Conservation (phyloP, 35 echinoderm and acorn worm species). For the Holothuria glaberrima region DNA sequence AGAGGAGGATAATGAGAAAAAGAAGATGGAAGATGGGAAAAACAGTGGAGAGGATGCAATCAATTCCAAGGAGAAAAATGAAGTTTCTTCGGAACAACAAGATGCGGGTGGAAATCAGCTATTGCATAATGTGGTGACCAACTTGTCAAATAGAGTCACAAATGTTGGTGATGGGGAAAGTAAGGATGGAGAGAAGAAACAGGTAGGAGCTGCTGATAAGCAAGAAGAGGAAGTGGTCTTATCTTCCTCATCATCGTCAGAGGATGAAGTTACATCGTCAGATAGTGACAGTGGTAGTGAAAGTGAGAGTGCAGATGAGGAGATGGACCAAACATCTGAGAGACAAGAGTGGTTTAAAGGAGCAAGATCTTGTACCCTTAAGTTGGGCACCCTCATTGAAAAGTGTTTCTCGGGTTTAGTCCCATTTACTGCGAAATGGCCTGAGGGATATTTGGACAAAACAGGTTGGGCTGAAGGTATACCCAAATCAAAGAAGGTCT, state of each 20-base stretch:
- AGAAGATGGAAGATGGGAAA: no score
- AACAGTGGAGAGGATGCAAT: no score
- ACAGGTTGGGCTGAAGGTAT: background rate
- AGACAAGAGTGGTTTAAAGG: background rate
- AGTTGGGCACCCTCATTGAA: background rate
- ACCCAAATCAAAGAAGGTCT: background rate
- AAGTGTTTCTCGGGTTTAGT: background rate
- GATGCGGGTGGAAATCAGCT: background rate
- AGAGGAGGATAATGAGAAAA: no score
- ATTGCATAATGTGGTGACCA: background rate
- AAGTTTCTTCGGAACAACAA: no score
- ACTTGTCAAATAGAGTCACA: conserved; percentile 8
- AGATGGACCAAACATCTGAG: background rate
- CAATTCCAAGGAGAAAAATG: no score
- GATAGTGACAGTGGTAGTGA: conserved; percentile 34
- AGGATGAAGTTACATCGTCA: background rate
- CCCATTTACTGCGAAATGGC: conserved; percentile 13
- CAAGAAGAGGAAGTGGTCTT: background rate
- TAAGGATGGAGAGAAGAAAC: conserved; percentile 14
- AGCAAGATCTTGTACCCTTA: conserved; percentile 3
- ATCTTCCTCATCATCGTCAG: background rate
- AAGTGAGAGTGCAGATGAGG: conserved; percentile 34
- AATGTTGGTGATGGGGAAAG: background rate
- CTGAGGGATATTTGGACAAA: conserved; percentile 9
- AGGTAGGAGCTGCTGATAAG: background rate